Percentiles rank a stretch among this genome's conserved stretches.
phyloP scores from a whole-genome alignment of 2,113 vertebrate species.

The Pseudopipra pipra region DNA sequence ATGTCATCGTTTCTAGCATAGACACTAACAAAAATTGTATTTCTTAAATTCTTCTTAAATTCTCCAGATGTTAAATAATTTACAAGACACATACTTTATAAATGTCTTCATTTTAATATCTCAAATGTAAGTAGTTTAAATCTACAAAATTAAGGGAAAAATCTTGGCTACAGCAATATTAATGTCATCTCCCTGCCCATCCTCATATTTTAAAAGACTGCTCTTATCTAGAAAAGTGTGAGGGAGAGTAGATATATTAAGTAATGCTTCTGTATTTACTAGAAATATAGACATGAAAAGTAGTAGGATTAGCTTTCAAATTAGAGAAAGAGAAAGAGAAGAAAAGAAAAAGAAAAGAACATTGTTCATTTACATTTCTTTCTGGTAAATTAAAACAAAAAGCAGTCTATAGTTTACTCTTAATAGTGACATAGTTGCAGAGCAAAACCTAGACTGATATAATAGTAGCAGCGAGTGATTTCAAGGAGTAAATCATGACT shows the following conservation, averaged over 20 bases:
- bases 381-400: not conserved
- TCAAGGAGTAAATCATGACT: not conserved
- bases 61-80: not conserved
- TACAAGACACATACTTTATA: not conserved
- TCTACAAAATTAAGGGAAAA: not conserved
- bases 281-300: not conserved
- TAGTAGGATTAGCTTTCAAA: not conserved
- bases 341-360: not conserved
- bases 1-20: not conserved
- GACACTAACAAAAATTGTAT: not conserved
- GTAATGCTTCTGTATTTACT: not conserved
- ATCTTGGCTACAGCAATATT: not conserved
- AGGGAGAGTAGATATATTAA: not conserved
- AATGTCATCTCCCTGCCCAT: not conserved
- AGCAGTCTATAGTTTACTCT: not conserved
- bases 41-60: not conserved
- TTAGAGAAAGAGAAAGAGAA: not conserved
- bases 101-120: not conserved
- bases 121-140: not conserved
- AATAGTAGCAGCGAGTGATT: not conserved
- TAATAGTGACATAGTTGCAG: not conserved
- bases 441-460: not conserved
- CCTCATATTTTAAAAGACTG: not conserved
- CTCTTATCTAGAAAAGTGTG: not conserved
- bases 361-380: not conserved